Evolutionary conservation across 2,113 vertebrate genomes (phyloP).

Genomic region (Seriola rivoliana): DNA sequence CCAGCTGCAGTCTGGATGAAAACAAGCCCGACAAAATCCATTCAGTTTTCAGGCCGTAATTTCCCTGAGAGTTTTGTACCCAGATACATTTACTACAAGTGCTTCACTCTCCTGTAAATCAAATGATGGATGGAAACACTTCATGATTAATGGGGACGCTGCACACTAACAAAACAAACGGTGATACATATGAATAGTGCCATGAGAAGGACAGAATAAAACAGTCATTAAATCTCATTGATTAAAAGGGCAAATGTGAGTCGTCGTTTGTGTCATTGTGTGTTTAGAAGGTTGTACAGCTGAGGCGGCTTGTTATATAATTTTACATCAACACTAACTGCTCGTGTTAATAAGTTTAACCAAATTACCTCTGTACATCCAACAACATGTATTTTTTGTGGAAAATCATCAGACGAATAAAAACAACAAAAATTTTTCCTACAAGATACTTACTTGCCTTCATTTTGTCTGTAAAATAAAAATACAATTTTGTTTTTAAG

Average conservation of each 20-base stretch:
- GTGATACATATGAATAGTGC: conserved; percentile 41
- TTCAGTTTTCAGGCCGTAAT: conserved; percentile 50
- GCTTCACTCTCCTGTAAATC: conserved; percentile 24
- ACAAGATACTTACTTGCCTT: no score
- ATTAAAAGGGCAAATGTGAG: conserved; percentile 43
- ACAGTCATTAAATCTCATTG: conserved; percentile 41
- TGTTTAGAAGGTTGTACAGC: background rate
- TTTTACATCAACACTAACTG: conserved; percentile 3
- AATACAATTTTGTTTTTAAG: no score
- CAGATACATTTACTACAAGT: conserved; percentile 3
- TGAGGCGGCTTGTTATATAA: conserved; percentile 25
- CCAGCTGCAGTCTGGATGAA: conserved; percentile 44
- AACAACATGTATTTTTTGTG: no score
- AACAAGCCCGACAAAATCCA: conserved; percentile 30
- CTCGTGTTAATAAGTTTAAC: background rate
- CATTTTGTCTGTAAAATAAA: no score
- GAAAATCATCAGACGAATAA: no score
- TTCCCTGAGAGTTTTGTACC: conserved; percentile 52
- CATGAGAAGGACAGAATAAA: conserved; percentile 46
- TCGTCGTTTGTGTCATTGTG: conserved; percentile 1
- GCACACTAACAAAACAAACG: conserved; percentile 23
- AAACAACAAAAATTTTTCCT: no score
- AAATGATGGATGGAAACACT: conserved; percentile 47
- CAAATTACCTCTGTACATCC: background rate
- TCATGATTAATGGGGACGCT: conserved; percentile 31